These are phyloP conservation scores for Crotalus horridus DNA, from an alignment of 2,113 vertebrate species.

Conservation along the genomic window DNA sequence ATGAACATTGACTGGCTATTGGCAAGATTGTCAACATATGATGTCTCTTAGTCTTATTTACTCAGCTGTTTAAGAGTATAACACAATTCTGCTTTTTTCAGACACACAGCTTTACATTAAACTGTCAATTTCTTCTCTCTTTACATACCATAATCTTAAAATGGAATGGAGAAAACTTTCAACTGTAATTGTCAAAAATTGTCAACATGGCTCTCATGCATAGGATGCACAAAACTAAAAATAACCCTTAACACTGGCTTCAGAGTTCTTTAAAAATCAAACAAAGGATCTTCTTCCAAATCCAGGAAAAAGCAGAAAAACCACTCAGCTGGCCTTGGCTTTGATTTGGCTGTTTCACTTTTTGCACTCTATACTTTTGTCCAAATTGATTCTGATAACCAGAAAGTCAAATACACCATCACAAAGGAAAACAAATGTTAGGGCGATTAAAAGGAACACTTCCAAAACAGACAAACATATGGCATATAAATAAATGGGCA, in stretches of 20 bases:
- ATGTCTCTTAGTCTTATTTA: not conserved
- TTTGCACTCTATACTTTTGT: not conserved
- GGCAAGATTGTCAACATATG: not conserved
- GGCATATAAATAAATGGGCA: not conserved
- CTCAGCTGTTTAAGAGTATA: not conserved
- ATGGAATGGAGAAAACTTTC: not conserved
- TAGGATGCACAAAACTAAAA: not conserved
- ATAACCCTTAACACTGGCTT: not conserved
- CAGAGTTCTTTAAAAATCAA: not conserved
- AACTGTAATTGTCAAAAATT: not conserved
- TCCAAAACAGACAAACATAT: constrained; percentile 20
- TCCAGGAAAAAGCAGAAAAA: not conserved
- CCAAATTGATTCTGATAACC: not conserved
- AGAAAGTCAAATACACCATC: not conserved
- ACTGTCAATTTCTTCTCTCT: not conserved
- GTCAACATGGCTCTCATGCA: not conserved
- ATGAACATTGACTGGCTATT: not conserved
- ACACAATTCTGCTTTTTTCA: not conserved
- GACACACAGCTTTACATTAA: not conserved
- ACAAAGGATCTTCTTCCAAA: not conserved
- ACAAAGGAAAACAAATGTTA: constrained; percentile 14
- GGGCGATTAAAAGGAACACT: not conserved
- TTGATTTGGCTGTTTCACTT: not conserved
- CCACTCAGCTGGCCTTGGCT: not conserved
- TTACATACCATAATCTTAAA: not conserved